These are phyloP conservation scores for Noctua fimbriata DNA, from an alignment of 2,888 invertebrate species.

Conservation along the genomic window DNA sequence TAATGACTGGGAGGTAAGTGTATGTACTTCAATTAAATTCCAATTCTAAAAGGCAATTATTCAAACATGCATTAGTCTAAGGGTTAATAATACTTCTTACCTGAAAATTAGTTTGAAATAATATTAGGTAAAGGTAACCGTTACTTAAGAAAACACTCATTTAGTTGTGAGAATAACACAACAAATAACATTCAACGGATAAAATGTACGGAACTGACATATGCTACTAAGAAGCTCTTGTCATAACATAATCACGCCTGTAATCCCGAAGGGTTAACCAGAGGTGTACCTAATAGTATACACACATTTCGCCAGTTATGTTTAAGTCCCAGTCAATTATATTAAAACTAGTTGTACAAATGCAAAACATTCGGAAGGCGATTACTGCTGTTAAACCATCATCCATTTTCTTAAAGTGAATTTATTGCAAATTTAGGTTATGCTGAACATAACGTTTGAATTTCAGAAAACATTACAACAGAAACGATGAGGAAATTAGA, in stretches of 20 bases:
- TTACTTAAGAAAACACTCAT: neutral
- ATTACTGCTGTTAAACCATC: neutral
- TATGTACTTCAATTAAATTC: neutral
- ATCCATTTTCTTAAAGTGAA: neutral
- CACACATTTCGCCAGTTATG: no score
- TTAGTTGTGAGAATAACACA: neutral
- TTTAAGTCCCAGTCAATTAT: no score
- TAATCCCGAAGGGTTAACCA: no score
- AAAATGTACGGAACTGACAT: no score
- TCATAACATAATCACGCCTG: no score
- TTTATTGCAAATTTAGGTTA: neutral
- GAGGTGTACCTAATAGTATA: no score
- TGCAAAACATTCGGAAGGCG: neutral
- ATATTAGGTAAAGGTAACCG: no score
- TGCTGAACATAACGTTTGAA: neutral
- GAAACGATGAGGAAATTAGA: slow-evolving; percentile 70
- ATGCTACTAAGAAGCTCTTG: no score
- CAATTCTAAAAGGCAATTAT: neutral
- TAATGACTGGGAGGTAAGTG: neutral
- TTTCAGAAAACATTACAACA: slow-evolving; percentile 73
- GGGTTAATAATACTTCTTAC: neutral
- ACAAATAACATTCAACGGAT: no score
- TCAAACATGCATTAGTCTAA: neutral
- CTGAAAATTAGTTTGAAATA: neutral
- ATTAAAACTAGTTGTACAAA: neutral